phyloP scores from a whole-genome alignment of 2,888 invertebrate genomes.

The Embidobia sp. region DNA sequence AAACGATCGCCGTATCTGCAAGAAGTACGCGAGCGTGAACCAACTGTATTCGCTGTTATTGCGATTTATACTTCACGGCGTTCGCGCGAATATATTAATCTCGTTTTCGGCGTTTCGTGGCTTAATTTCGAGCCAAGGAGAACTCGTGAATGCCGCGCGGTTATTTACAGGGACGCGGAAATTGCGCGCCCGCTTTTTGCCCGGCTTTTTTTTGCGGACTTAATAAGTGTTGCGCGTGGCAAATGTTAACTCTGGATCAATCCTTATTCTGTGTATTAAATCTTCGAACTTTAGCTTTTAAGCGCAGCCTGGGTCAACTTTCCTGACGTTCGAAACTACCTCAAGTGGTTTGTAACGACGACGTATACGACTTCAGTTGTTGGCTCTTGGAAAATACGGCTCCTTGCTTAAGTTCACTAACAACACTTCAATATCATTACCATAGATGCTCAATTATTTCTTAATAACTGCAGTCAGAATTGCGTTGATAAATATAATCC shows the following conservation, averaged over 20 bases:
- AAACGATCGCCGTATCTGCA: too few relatives aligned
- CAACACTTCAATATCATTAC: conserved; percentile 51
- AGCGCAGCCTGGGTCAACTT: conserved; percentile 47
- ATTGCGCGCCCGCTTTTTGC: too few relatives aligned
- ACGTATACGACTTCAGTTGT: conserved; percentile 47
- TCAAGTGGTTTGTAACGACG: conserved; percentile 59
- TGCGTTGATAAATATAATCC: conserved; percentile 3
- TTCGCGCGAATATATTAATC: conserved; percentile 15
- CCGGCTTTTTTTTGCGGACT: too few relatives aligned
- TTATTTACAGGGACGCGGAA: too few relatives aligned
- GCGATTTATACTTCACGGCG: neutral
- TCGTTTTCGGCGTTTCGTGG: neutral
- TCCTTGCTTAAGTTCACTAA: conserved; percentile 45
- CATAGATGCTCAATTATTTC: conserved; percentile 39
- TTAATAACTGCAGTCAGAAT: conserved; percentile 18
- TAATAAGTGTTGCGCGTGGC: conserved; percentile 8
- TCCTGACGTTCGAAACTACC: conserved; percentile 50
- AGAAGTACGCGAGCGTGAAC: too few relatives aligned
- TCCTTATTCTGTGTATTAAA: conserved; percentile 44
- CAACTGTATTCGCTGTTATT: conserved; percentile 22
- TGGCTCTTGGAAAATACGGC: conserved; percentile 41
- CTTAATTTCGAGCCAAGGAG: too few relatives aligned
- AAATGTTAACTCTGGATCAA: conserved; percentile 50
- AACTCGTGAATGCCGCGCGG: too few relatives aligned
- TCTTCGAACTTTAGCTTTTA: conserved; percentile 55